Evolutionary conservation across 2,888 invertebrate species (phyloP), one percentile per base, ranked within the genome.

Genomic region (Chironomus riparius): DNA sequence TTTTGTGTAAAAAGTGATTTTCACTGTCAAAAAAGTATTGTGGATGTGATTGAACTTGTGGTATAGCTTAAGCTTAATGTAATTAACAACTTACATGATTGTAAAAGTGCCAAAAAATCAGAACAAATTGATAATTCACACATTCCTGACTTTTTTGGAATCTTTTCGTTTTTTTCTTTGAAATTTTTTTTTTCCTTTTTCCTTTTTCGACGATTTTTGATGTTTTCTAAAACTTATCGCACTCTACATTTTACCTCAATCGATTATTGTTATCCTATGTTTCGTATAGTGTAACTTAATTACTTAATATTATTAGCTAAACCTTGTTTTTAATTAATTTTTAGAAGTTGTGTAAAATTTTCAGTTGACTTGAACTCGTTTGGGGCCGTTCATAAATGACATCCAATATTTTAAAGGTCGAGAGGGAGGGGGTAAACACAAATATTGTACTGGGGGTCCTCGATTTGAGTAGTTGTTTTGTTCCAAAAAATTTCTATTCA

Each of bases 41-140:
- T 12, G 28, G 22, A 28, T 22, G n/a, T 7, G 1, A 68, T 28
- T 24, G 3, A 50, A 47, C 10, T 10, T 38, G 61, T 68, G 15
- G 38, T 68, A 13, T 47, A n/a, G n/a, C 2, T 24, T 1, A n/a
- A 47, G 38, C 15, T 24, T 18, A 22, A 48, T 24, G 24, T 56
- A 38, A 56, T 12, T 50, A 50, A 61, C 69, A n/a, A 85, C 86
- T 86, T 85, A 86, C 86, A 86, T 85, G 86, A 86, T 80, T 74
- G 74, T 24, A 74, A 68, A 22, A 74, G 68, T 21, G 74, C 6
- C 21, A 74, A 48, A 48, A 74, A 74, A 28, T 74, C 74, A 18
- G 65, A 68, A 47, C 74, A 74, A 47, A 68, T 68, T 21, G 74
- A 28, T 21, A 61, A 68, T 47, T 74, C 74, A 21, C 74, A 74